Base-by-base conservation (phyloP, 2,113 vertebrate species). In the Malaclemys terrapin region DNA sequence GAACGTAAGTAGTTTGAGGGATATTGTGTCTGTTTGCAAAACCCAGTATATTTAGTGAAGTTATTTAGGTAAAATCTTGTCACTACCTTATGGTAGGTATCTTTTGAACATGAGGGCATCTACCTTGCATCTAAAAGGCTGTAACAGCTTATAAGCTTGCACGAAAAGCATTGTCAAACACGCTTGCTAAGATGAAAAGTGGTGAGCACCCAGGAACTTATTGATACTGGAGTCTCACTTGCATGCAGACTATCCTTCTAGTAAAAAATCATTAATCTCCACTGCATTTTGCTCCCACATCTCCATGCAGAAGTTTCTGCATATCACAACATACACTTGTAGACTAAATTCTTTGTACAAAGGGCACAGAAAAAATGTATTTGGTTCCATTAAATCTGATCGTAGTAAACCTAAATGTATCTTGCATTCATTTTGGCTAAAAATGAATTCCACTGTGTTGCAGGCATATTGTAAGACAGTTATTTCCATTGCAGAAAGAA, bases 71-170 rank as follows among this genome's bases (percentile, higher is more conserved):
- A 82, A 24, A 27, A 45, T 56, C 79, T 87, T 76, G 69, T 24
- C 29, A 78, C 35, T 57, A 57, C 57, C 25, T 35, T 89, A 78
- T 31, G 38, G n/a, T 27, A 89, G 42, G 11, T 89, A 27, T 80
- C 78, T 94, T 94, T 89, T 80, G 93, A 95, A 38, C 10, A 29
- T 45, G 29, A 25, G 14, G 10, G 85, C 59, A 53, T 29, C 65
- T 81, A 8, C 1, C 78, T 7, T 83, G 22, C 84, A 3, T 19
- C 49, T 91, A 52, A 1, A 5, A 0, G 0, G 85, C 22, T 50
- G n/a, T 82, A 25, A 5, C 53, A 5, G 20, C 31, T 56, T 59
- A 84, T 90, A 82, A 92, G 14, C 38, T 91, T 49, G 27, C 24
- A 52, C 76, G n/a, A 49, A 92, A 62, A 57, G 35, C 54, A 53